Percentiles rank a stretch among this genome's conserved stretches.
Conservation (phyloP, 2,113 vertebrate species). For the Chiloscyllium plagiosum region DNA sequence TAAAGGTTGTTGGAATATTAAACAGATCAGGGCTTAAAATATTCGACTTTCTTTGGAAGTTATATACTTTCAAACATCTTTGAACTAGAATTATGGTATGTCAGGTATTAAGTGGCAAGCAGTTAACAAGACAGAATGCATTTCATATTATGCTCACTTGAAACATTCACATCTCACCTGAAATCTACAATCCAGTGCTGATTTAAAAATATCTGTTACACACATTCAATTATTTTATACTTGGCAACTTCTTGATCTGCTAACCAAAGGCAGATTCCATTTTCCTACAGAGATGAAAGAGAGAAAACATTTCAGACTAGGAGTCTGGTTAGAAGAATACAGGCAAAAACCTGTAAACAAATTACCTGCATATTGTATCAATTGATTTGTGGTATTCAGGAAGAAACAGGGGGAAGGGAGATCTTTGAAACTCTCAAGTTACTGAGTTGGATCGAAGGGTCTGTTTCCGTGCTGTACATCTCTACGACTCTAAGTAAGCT, state of each 20-base stretch:
- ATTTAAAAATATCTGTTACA: background rate
- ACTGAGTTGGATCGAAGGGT: too few relatives aligned
- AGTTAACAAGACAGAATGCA: background rate
- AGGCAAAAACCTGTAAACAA: background rate
- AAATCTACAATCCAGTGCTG: background rate
- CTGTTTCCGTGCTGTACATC: too few relatives aligned
- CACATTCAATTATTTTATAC: background rate
- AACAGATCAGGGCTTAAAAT: background rate
- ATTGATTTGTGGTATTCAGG: background rate
- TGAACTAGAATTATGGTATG: background rate
- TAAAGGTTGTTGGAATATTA: background rate
- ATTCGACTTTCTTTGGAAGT: background rate
- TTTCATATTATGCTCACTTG: background rate
- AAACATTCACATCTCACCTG: background rate
- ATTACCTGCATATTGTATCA: background rate
- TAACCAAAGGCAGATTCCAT: background rate
- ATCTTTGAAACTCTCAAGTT: background rate
- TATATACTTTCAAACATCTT: background rate
- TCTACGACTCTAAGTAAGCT: background rate
- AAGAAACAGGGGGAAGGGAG: background rate
- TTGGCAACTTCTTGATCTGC: background rate
- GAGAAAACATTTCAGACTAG: background rate
- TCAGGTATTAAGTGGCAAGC: background rate
- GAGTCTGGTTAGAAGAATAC: background rate
- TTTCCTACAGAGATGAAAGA: background rate